A percentile compares a stretch with the other conserved stretches of the same genome.
phyloP scores from a whole-genome alignment of 2,888 invertebrate species.

The Nycteola revayana region DNA sequence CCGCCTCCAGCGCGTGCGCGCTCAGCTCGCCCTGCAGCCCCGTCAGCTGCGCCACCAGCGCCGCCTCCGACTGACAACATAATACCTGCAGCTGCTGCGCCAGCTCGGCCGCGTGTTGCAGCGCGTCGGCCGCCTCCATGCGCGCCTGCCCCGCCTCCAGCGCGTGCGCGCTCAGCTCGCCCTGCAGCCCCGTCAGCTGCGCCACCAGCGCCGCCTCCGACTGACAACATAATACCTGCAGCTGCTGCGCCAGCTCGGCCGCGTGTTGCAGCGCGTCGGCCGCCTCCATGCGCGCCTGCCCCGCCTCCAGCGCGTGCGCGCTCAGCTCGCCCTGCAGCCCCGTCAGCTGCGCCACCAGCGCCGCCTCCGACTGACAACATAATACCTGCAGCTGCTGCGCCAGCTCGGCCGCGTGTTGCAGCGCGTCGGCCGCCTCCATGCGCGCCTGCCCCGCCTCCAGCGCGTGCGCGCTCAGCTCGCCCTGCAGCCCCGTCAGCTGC shows the following conservation, averaged over 20 bases:
- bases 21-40: slow-evolving; percentile 18
- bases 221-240: slow-evolving; percentile 52
- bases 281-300: slow-evolving; percentile 56
- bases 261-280: slow-evolving; percentile 77
- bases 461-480: too few species aligned
- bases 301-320: too few species aligned
- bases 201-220: slow-evolving; percentile 25
- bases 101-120: slow-evolving; percentile 76
- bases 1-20: slow-evolving; percentile 2
- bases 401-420: too few species aligned
- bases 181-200: slow-evolving; percentile 72
- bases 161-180: slow-evolving; percentile 57
- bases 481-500: too few species aligned
- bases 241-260: slow-evolving; percentile 76
- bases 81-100: slow-evolving; percentile 77
- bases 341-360: too few species aligned
- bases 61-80: slow-evolving; percentile 5
- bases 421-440: too few species aligned
- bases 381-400: too few species aligned
- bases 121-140: slow-evolving; percentile 66
- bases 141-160: slow-evolving; percentile 62
- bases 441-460: too few species aligned
- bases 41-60: not conserved
- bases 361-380: too few species aligned
- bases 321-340: too few species aligned